phyloP scores from a whole-genome alignment of 2,113 vertebrate species.

The Macquaria ambigua region DNA sequence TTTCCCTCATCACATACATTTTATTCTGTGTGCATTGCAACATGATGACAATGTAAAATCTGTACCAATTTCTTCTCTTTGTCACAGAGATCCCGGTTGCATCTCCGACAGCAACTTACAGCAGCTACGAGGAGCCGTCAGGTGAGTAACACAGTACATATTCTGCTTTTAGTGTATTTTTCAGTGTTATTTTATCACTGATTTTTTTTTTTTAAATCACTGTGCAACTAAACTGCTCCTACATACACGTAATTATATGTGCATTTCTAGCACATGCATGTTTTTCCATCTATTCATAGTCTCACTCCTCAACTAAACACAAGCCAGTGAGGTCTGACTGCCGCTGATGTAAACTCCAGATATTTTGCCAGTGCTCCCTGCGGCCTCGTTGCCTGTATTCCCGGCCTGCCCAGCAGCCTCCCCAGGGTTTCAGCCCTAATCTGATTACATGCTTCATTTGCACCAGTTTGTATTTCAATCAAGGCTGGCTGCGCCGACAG shows the following conservation, averaged over 20 bases:
- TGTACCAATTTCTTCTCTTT: conserved; percentile 40
- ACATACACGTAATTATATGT: background rate
- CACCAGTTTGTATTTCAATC: conserved; percentile 96
- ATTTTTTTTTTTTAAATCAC: conserved; percentile 12
- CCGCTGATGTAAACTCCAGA: conserved; percentile 72
- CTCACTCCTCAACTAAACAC: conserved; percentile 25
- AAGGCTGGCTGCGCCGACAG: conserved; percentile 88
- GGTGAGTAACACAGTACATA: conserved; percentile 80
- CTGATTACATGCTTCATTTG: conserved; percentile 99
- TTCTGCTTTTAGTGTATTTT: background rate
- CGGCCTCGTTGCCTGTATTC: conserved; percentile 64
- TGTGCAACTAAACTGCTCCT: background rate
- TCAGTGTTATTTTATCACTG: background rate
- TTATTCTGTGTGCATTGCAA: background rate
- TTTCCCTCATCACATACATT: background rate
- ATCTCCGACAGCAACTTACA: conserved; percentile 90
- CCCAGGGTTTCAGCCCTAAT: conserved; percentile 86
- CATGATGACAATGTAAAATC: background rate
- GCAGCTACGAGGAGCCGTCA: conserved; percentile 92
- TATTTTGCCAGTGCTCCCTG: conserved; percentile 71
- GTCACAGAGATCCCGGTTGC: conserved; percentile 92
- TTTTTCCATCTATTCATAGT: conserved; percentile 42
- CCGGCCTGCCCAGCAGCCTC: conserved; percentile 68
- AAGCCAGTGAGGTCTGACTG: conserved; percentile 46
- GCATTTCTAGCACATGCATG: conserved; percentile 23